Base-by-base conservation (phyloP, 92 coral and sea anemone genomes). In the Phenganax subtilis region DNA sequence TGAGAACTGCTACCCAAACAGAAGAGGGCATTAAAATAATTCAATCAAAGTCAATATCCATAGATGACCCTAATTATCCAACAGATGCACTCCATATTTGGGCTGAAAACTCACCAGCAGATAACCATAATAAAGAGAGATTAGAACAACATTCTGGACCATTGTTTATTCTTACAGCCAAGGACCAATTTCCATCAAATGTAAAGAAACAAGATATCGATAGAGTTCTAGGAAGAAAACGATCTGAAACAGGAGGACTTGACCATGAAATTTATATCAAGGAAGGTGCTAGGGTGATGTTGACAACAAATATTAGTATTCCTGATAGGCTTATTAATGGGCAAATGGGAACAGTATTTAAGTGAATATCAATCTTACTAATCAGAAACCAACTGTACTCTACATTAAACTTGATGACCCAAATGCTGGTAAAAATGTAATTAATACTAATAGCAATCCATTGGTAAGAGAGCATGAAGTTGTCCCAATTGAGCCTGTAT, bases 391-490 rank as follows among this genome's bases (percentile, higher is more conserved):
- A 44, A 17, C 81, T 29, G 74, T 76, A 17, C 64, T 91, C 8
- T 89, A 87, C 76, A 75, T 91, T 9, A 89, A 85, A 60, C 87
- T 91, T 87, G 93, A 91, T 84, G 93, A 89, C 76, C 53, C 51
- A 12, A 60, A 66, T 29, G 96, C 92, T 55, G 92, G 92, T 5
- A 58, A 71, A n/a, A 52, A 15, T 25, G 0, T 84, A 47, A 87
- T 91, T 6, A 14, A 76, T 6, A 89, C 84, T 6, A 2, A 71
- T 55, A 75, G 25, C 54, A 57, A 85, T 29, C 4, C 64, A 5
- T 89, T 74, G 86, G 88, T 82, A 8, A 87, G 37, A 87, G 87
- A 89, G 59, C 75, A 89, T 65, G 72, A 60, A 16, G 87, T 71
- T 37, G 93, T 91, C 9, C 97, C 92, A 15, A 87, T 89, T 76